Base-by-base conservation (phyloP, 23 tunicate species). In the Ascidia mentula region DNA sequence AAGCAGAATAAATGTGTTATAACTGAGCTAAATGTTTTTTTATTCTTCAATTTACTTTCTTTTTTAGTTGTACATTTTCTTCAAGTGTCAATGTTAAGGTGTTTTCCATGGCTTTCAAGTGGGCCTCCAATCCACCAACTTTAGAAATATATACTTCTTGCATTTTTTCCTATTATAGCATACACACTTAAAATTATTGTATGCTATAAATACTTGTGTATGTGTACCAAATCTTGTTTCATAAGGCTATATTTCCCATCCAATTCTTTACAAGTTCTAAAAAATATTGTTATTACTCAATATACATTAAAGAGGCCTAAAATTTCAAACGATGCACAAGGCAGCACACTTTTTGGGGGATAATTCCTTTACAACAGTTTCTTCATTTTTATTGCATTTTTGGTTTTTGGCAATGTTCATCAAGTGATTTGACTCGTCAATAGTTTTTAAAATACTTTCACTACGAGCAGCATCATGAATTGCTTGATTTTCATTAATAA, bases 401-500 rank as follows among this genome's bases (percentile, higher is more conserved):
- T 26, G 28, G 1, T 5, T 26, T 26, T 28, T 53, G 22, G 65
- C 13, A 26, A 53, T 5, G 65, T 9, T 9, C 13, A 28, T 53
- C 24, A 53, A 20, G 65, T 53, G 22, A 28, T 53, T 53, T 53
- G 90, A 86, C 37, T 59, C 32, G 12, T 60, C 36, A 26, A 90
- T 59, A 40, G 96, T 90, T 30, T 80, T 46, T 18, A 77, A 40
- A 18, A 90, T 65, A 45, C 80, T 72, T 17, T 80, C 71, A 9
- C 78, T 60, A 37, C 77, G 85, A 77, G 85, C 69, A 30, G 40
- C 77, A 80, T 90, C 96, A 65, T 90, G 86, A 8, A 90, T 33
- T 38, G 75, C 31, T 65, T 90, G 89, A 74, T 90, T 90, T 80
- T 90, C 96, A 34, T 70, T 60, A 39, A 90, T 74, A 71, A 90